These are phyloP conservation scores for Autographa pulchrina DNA, from an alignment of 2,888 invertebrate genomes.

Conservation along the genomic window DNA sequence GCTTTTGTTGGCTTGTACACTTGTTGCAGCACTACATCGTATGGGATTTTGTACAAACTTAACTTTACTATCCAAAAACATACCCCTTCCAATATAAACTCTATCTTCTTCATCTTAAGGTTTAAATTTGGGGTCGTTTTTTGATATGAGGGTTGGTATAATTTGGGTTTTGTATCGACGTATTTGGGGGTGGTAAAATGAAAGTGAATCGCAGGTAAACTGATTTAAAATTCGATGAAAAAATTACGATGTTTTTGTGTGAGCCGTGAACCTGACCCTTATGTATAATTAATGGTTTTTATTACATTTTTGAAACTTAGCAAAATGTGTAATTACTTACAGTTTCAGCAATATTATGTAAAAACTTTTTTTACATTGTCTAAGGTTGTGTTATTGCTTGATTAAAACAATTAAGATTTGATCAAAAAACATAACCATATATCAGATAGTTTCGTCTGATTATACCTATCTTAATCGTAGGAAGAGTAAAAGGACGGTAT, in stretches of 20 bases:
- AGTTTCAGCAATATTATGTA: too few relatives aligned
- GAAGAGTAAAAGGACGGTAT: constrained; percentile 33
- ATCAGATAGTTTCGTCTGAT: constrained; percentile 13
- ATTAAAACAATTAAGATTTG: constrained; percentile 9
- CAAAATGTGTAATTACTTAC: too few relatives aligned
- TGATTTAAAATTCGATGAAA: constrained; percentile 76
- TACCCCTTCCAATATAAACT: constrained; percentile 20
- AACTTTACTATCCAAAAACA: constrained; percentile 12
- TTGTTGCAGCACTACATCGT: constrained; percentile 83
- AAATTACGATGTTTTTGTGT: constrained; percentile 60
- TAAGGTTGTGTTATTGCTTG: background rate
- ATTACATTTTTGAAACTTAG: constrained; percentile 8
- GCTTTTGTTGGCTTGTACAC: constrained; percentile 82
- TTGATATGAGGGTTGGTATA: constrained; percentile 18
- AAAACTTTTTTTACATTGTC: too few relatives aligned
- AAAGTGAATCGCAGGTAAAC: constrained; percentile 84
- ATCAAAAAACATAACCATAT: background rate
- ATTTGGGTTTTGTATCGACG: constrained; percentile 54
- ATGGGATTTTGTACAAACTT: constrained; percentile 63
- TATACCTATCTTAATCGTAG: constrained; percentile 18
- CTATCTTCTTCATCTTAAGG: constrained; percentile 38
- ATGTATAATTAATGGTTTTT: constrained; percentile 50
- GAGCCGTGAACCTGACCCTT: constrained; percentile 25
- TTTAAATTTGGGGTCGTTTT: constrained; percentile 9
- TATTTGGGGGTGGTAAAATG: constrained; percentile 79